phyloP scores from a whole-genome alignment of 2,888 invertebrate genomes.

The Drymonia ruficornis region DNA sequence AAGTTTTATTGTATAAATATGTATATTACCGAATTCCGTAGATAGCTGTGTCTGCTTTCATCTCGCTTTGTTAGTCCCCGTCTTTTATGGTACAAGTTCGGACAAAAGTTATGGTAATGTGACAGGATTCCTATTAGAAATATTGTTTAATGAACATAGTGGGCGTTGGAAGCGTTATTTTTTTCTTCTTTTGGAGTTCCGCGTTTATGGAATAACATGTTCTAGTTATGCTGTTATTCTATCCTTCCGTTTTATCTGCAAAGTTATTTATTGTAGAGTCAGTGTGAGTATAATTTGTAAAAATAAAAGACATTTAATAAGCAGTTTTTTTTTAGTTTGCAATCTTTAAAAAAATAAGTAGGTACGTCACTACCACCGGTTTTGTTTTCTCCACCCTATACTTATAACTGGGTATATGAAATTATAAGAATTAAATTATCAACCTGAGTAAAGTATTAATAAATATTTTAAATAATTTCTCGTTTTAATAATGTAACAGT shows the following conservation, averaged over 20 bases:
- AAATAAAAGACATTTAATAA: too few relatives aligned
- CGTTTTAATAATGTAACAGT: background rate
- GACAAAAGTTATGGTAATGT: slow-evolving; percentile 41
- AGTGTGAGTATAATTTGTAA: too few relatives aligned
- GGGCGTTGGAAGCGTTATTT: slow-evolving; percentile 23
- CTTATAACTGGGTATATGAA: too few relatives aligned
- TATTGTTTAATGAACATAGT: slow-evolving; percentile 26
- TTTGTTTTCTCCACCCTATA: too few relatives aligned
- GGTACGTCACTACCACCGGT: too few relatives aligned
- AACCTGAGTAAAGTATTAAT: too few relatives aligned
- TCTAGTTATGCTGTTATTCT: background rate
- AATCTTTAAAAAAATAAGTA: too few relatives aligned
- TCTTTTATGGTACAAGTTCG: slow-evolving; percentile 39
- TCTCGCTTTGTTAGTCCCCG: slow-evolving; percentile 32
- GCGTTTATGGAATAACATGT: background rate
- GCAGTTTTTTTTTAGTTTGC: too few relatives aligned
- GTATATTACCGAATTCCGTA: slow-evolving; percentile 63
- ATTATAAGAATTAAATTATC: too few relatives aligned
- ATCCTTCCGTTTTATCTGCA: too few relatives aligned
- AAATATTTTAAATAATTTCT: background rate
- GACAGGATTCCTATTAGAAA: slow-evolving; percentile 31
- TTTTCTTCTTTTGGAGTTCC: slow-evolving; percentile 18
- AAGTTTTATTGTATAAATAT: slow-evolving; percentile 60
- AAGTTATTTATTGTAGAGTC: too few relatives aligned
- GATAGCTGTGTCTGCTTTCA: slow-evolving; percentile 41